Evolutionary conservation across 1,140 invertebrate species (phyloP).

Genomic region (Metaphire vulgaris): DNA sequence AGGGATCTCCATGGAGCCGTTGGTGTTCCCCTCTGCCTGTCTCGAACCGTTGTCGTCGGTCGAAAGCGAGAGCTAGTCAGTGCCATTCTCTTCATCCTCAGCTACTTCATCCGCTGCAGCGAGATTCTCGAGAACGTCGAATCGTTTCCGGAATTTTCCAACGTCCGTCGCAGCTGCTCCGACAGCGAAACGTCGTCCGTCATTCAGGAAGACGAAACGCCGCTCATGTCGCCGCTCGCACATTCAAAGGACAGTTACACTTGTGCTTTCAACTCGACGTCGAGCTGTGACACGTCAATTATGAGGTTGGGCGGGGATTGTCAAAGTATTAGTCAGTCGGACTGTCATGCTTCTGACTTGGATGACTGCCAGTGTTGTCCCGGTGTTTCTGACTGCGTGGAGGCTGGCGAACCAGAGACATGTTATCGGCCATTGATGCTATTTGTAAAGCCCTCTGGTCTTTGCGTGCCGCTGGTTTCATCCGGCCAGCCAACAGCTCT

Average conservation of each 20-base stretch:
- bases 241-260: neutral
- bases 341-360: neutral
- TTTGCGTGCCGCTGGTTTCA: no score
- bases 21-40: constrained; percentile 66
- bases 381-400: neutral
- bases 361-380: neutral
- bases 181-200: neutral
- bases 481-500: no score
- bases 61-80: constrained; percentile 58
- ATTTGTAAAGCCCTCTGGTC: neutral
- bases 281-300: no score
- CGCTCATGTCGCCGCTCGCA: neutral
- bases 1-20: constrained; percentile 74
- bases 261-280: no score
- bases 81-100: constrained; percentile 59
- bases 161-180: neutral
- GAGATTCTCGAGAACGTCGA: constrained; percentile 55
- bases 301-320: no score
- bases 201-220: neutral
- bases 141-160: neutral
- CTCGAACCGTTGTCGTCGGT: constrained; percentile 71
- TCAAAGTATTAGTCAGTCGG: no score
- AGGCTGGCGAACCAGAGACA: neutral
- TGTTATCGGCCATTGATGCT: neutral
- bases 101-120: constrained; percentile 75